Evolutionary conservation across 2,797 vertebrate genomes (phyloP).

Genomic region (Pelobates cultripes): DNA sequence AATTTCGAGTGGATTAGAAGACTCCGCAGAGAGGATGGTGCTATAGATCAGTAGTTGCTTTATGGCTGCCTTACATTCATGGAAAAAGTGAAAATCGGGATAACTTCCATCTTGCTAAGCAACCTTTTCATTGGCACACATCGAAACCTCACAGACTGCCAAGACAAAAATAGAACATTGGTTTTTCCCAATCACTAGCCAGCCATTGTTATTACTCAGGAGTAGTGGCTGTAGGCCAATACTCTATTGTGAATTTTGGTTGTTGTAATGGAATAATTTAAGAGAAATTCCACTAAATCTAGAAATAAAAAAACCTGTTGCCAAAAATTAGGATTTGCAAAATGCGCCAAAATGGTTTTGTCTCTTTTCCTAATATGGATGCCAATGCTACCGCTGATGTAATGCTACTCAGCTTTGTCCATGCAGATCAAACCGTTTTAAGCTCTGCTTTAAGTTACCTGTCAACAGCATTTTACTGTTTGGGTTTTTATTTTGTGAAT

Average conservation of each 20-base stretch:
- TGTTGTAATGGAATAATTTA: conserved; percentile 45
- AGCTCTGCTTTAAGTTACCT: conserved; percentile 8
- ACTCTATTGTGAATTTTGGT: conserved; percentile 29
- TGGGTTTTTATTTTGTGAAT: no score
- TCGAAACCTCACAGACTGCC: conserved; percentile 8
- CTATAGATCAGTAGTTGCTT: conserved; percentile 9
- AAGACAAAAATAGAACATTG: conserved; percentile 34
- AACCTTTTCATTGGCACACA: conserved; percentile 28
- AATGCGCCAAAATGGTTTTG: conserved; percentile 30
- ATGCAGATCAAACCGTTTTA: background rate
- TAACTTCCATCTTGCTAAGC: conserved; percentile 7
- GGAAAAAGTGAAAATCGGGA: conserved; percentile 33
- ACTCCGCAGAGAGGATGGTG: background rate
- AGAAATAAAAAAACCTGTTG: conserved; percentile 30
- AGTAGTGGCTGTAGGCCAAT: conserved; percentile 19
- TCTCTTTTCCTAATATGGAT: conserved; percentile 48
- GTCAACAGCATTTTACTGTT: background rate
- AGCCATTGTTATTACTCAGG: conserved; percentile 25
- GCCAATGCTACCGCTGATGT: conserved; percentile 39
- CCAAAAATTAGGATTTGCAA: conserved; percentile 33
- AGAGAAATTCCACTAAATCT: conserved; percentile 28
- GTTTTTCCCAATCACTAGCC: conserved; percentile 23
- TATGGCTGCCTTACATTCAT: conserved; percentile 11
- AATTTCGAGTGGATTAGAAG: background rate
- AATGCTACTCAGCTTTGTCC: conserved; percentile 23